A percentile compares a stretch with the other conserved stretches of the same genome.
Evolutionary conservation across 2,797 vertebrate species (phyloP).

Genomic region (Alfaro cultratus): DNA sequence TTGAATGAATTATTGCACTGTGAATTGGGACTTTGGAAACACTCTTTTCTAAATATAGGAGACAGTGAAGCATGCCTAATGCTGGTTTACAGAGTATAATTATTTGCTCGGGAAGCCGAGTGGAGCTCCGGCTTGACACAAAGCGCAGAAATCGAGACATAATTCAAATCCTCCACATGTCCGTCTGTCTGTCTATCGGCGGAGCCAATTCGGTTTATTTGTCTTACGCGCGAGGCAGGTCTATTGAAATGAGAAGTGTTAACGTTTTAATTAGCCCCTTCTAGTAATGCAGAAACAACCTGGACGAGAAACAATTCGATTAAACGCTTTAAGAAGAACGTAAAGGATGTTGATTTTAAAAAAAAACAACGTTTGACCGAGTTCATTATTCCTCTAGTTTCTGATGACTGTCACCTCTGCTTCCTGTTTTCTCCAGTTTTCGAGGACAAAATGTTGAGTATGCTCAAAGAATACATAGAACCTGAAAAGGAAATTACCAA

Average conservation of each 20-base stretch:
- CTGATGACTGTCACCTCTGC: not conserved
- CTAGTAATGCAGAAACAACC: not conserved
- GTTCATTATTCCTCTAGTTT: not conserved
- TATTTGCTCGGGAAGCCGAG: conserved; percentile 48
- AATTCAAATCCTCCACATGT: conserved; percentile 54
- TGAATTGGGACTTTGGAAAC: conserved; percentile 43
- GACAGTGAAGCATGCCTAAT: conserved; percentile 53
- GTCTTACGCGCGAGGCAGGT: conserved; percentile 19
- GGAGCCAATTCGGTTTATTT: conserved; percentile 25
- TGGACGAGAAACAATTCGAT: not conserved
- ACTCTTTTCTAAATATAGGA: conserved; percentile 58
- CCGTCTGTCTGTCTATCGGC: conserved; percentile 29
- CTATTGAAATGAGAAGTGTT: conserved; percentile 26
- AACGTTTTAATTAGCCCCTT: conserved; percentile 28
- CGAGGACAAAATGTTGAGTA: not conserved
- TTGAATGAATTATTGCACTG: conserved; percentile 49
- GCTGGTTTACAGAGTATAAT: conserved; percentile 53
- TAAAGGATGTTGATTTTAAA: not conserved
- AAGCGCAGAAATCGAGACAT: conserved; percentile 40
- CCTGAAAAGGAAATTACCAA: not conserved
- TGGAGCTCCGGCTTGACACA: conserved; percentile 41
- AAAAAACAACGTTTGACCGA: not conserved
- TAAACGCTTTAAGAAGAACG: not conserved
- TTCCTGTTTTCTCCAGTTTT: conserved; percentile 1
- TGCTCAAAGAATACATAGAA: not conserved